A percentile compares a stretch with the other conserved stretches of the same genome.
Conservation (phyloP, 2,113 vertebrate species). For the Clarias gariepinus region DNA sequence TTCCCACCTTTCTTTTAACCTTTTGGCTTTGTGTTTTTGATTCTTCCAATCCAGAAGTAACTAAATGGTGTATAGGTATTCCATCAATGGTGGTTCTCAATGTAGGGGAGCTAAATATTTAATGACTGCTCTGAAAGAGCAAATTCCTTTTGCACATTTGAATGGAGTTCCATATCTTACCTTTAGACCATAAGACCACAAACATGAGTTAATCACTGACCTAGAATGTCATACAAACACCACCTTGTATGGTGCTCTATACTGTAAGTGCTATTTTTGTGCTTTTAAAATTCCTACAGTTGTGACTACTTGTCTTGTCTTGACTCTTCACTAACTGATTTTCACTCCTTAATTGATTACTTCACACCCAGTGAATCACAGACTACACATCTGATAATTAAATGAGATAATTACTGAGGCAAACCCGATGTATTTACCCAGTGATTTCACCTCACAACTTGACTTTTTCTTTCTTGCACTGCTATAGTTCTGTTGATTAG, state of each 20-base stretch:
- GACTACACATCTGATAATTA: conserved; percentile 54
- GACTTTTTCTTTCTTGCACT: conserved; percentile 2
- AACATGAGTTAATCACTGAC: conserved; percentile 17
- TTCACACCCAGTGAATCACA: conserved; percentile 53
- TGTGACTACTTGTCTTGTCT: conserved; percentile 43
- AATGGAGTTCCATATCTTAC: conserved; percentile 1
- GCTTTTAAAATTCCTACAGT: neutral
- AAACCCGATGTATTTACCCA: conserved; percentile 45
- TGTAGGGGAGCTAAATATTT: conserved; percentile 37
- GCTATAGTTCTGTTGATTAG: conserved; percentile 12
- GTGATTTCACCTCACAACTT: conserved; percentile 37
- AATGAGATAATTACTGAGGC: conserved; percentile 56
- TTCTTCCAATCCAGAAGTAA: conserved; percentile 30
- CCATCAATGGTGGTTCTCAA: neutral
- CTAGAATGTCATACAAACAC: neutral
- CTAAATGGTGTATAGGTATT: conserved; percentile 3
- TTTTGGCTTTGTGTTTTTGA: neutral
- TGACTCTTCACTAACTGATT: conserved; percentile 49
- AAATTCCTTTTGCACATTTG: conserved; percentile 23
- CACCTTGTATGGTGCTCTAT: conserved; percentile 6
- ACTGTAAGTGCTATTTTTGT: conserved; percentile 15
- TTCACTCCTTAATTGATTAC: conserved; percentile 58
- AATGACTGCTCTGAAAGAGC: conserved; percentile 12
- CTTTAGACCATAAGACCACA: conserved; percentile 6
- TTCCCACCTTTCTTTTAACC: conserved; percentile 8